These are phyloP conservation scores for Harlomillsia oculata DNA, from an alignment of 1,140 invertebrate species.

Conservation along the genomic window DNA sequence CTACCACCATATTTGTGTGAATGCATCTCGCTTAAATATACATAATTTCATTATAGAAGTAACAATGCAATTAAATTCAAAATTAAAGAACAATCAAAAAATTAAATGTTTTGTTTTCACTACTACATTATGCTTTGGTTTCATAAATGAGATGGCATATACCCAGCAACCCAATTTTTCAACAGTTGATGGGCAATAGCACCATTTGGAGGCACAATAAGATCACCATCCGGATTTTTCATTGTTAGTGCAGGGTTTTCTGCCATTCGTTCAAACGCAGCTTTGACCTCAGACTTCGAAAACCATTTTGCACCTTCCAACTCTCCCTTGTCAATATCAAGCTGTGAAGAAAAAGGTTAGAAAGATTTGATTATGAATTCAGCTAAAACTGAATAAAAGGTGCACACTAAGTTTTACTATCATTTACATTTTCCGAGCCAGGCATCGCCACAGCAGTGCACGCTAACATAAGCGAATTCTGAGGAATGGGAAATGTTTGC, in stretches of 20 bases:
- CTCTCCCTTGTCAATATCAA: slow-evolving; percentile 45
- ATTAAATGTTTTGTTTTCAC: no score
- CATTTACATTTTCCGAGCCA: slow-evolving; percentile 26
- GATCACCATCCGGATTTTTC: slow-evolving; percentile 34
- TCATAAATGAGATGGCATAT: slow-evolving; percentile 1
- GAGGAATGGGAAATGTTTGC: slow-evolving; percentile 50
- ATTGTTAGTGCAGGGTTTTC: slow-evolving; percentile 37
- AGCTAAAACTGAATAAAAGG: slow-evolving; percentile 3
- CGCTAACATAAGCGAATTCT: slow-evolving; percentile 48
- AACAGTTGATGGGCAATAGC: slow-evolving; percentile 49
- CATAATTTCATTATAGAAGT: no score
- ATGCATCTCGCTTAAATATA: no score
- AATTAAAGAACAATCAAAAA: no score
- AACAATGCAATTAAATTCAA: no score
- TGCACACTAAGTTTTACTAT: not conserved
- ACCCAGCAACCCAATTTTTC: slow-evolving; percentile 40
- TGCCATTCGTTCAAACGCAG: slow-evolving; percentile 38
- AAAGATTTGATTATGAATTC: not conserved
- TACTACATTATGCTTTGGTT: not conserved
- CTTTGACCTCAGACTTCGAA: slow-evolving; percentile 41
- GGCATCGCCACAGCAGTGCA: slow-evolving; percentile 41
- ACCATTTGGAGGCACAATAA: slow-evolving; percentile 45
- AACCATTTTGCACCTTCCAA: slow-evolving; percentile 51
- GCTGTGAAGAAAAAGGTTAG: slow-evolving; percentile 36
- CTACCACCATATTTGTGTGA: not conserved